Evolutionary conservation across 2,113 vertebrate species (phyloP).

Genomic region (Chamaetylas fuelleborni): DNA sequence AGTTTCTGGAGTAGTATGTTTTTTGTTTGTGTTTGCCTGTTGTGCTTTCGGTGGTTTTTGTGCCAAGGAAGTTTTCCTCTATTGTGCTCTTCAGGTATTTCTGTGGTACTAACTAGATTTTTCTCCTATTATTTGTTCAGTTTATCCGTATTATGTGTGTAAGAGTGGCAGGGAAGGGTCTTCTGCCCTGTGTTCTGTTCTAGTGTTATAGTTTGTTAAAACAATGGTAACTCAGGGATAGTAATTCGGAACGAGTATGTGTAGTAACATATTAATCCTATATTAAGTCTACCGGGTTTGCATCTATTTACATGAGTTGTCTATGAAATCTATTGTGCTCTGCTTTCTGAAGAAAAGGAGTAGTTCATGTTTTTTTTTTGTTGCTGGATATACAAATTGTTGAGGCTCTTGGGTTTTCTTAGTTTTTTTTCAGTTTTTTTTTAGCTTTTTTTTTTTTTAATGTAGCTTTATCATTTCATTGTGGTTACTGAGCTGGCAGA

Average conservation of each 20-base stretch:
- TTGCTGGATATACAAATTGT: not conserved
- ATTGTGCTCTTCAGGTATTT: not conserved
- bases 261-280: not conserved
- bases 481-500: not conserved
- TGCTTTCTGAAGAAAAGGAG: not conserved
- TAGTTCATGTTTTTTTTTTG: rapidly evolving
- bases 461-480: not conserved
- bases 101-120: rapidly evolving
- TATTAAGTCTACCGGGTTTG: not conserved
- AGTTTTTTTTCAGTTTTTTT: too few relatives aligned
- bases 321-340: rapidly evolving
- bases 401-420: not conserved
- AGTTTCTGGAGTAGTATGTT: not conserved
- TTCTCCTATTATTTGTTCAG: not conserved
- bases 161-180: rapidly evolving
- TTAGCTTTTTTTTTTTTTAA: not conserved
- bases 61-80: not conserved
- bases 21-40: not conserved
- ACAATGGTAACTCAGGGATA: not conserved
- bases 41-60: not conserved
- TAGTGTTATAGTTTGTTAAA: not conserved
- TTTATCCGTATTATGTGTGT: rapidly evolving
- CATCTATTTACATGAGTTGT: not conserved
- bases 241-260: not conserved
- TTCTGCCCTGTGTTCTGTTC: not conserved